Evolutionary conservation across 2,888 invertebrate genomes (phyloP), one percentile per base, ranked within the genome.

Genomic region (Orthosia gothica): DNA sequence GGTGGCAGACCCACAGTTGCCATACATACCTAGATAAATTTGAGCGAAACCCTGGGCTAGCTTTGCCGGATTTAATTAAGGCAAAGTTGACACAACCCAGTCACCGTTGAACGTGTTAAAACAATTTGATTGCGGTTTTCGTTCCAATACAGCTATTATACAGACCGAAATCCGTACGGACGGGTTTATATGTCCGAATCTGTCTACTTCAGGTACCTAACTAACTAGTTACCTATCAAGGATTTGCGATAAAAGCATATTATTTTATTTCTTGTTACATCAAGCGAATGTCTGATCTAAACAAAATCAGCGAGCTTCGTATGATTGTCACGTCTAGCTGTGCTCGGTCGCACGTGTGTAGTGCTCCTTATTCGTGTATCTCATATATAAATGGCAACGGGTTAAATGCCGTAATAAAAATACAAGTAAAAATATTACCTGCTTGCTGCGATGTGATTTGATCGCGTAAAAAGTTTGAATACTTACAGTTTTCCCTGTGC

Each of bases 51-150:
- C 15, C 45, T 40, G 40, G 62, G 61, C 57, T 66, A 57, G 58
- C 57, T 65, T 74, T 79, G 63, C 70, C 58, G 61, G 59, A 76
- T 85, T 79, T 79, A 73, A 79, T 84, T 78, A 77, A 62, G 52
- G 62, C 49, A 76, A 73, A 81, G 72, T 82, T 82, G 62, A 83
- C 81, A 83, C 64, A 83, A 59, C 71, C 68, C 84, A 74, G 62
- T 71, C 75, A 71, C 79, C 57, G 66, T 70, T 52, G 32, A 70
- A 70, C 65, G 80, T 63, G 68, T 75, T 80, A 75, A 79, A 71
- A 69, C 80, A 83, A 83, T 83, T 75, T 61, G 65, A 75, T 83
- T 83, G 74, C 62, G 83, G 80, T 79, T 79, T 71, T 75, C 55
- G 52, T 57, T 65, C 64, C 70, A 72, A 67, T 76, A 61, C 61